Evolutionary conservation across 2,888 invertebrate genomes (phyloP), one percentile per base, ranked within the genome.

Genomic region (Pteria penguin): DNA sequence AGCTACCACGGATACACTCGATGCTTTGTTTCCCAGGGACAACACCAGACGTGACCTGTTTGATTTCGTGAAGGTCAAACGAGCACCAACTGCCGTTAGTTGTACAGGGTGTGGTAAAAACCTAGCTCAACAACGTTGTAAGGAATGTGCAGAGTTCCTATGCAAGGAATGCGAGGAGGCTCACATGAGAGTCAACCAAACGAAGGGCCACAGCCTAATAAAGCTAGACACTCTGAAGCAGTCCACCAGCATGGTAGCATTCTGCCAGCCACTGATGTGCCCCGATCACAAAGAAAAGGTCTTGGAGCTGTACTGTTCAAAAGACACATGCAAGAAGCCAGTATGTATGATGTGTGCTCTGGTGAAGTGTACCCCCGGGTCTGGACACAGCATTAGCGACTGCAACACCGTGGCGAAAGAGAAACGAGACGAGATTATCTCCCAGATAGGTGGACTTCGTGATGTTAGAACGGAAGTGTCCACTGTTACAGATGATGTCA

Each of bases 21-120:
- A 69, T 2, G 27, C 27, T 24, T 22, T 4, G 22, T 70, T 69
- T 29, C 69, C 73, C 2, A 36, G 69, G 2, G 76, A 77, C 52
- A 69, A 72, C 57, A 73, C 76, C n/a, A 24, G 76, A 52, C 69
- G 62, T 4, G 76, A 77, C 63, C 60, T 77, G 5, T 68, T 69
- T 67, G 76, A 77, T 60, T 77, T 70, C 32, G 76, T 77, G n/a
- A 68, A 45, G n/a, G 76, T 76, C 31, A 69, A 77, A 33, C 36
- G 69, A 58, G 72, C 65, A 24, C 68, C 76, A 32, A 27, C 63
- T n/a, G 76, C 65, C 11, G 58, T 77, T 0, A 5, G 55, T 18
- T 77, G 76, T 33, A 68, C 60, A 18, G 31, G 31, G 4, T 77
- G 76, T 26, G 24, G 33, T 4, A 55, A 70, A 8, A 65, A 61